Percentiles rank a stretch among this genome's conserved stretches.
phyloP scores from a whole-genome alignment of 2,888 invertebrate genomes.

The Linyphia triangularis region DNA sequence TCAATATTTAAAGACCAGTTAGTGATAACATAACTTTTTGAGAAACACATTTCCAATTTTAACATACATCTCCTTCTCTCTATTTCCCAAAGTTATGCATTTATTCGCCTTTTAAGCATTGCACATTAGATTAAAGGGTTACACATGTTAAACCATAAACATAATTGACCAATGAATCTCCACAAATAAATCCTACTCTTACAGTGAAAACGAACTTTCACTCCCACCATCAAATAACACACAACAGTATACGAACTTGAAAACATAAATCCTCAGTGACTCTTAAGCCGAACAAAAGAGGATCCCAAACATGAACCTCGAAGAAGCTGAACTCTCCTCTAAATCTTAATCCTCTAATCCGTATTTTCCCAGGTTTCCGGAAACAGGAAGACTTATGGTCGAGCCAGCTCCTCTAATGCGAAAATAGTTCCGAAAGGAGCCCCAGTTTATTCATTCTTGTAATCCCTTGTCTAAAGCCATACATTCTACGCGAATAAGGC shows the following conservation, averaged over 20 bases:
- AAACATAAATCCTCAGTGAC: conserved; percentile 15
- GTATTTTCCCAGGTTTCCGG: neutral
- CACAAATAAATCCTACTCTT: neutral
- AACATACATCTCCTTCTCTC: too few relatives aligned
- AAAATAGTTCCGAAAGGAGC: conserved; percentile 1
- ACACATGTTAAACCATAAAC: neutral
- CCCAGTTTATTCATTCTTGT: conserved; percentile 14
- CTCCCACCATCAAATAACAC: neutral
- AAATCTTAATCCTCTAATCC: conserved; percentile 31
- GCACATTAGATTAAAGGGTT: too few relatives aligned
- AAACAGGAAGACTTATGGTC: conserved; percentile 40
- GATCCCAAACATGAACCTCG: neutral
- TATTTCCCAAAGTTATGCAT: too few relatives aligned
- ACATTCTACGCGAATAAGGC: conserved; percentile 9
- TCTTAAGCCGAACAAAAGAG: conserved; percentile 1
- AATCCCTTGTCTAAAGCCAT: conserved; percentile 19
- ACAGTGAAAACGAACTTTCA: neutral
- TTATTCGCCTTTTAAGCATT: too few relatives aligned
- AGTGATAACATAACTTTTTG: too few relatives aligned
- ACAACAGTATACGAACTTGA: neutral
- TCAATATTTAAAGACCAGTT: too few relatives aligned
- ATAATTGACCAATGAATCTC: neutral
- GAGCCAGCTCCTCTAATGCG: conserved; percentile 8
- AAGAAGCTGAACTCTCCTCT: neutral
- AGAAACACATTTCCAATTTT: too few relatives aligned